Evolutionary conservation across 2,797 vertebrate genomes (phyloP).

Genomic region (Nyctalus aviator): DNA sequence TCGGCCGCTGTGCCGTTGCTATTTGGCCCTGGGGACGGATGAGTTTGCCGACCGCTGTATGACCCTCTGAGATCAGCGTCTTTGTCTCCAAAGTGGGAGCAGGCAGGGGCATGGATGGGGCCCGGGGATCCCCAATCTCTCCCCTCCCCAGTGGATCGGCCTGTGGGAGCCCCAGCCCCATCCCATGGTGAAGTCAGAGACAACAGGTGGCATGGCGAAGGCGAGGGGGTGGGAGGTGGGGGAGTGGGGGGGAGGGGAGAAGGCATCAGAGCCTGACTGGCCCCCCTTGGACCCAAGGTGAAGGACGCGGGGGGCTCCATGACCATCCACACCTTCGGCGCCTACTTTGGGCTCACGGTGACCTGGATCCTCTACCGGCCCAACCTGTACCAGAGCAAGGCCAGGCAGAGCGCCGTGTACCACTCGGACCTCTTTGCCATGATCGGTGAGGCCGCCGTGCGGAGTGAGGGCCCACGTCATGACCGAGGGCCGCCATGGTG

Average conservation of each 20-base stretch:
- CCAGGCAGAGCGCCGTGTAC: constrained; percentile 91
- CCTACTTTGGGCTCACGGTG: constrained; percentile 95
- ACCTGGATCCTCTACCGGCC: constrained; percentile 95
- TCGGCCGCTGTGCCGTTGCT: too few relatives aligned
- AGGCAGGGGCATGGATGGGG: neutral
- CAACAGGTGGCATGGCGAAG: neutral
- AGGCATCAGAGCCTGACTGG: neutral
- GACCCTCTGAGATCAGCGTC: neutral
- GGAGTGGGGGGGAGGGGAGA: too few relatives aligned
- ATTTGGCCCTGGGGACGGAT: too few relatives aligned
- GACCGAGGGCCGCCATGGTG: neutral
- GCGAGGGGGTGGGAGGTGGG: too few relatives aligned
- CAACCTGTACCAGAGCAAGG: constrained; percentile 92
- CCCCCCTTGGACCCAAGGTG: constrained; percentile 87
- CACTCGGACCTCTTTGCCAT: constrained; percentile 96
- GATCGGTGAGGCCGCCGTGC: constrained; percentile 92
- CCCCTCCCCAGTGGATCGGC: neutral
- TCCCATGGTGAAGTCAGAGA: neutral
- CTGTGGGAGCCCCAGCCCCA: neutral
- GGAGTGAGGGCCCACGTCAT: fast-evolving
- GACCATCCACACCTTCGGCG: constrained; percentile 97
- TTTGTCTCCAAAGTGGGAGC: neutral
- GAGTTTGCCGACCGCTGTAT: too few relatives aligned
- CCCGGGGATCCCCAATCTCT: neutral
- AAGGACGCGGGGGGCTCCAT: constrained; percentile 97